Percentiles rank a stretch among this genome's conserved stretches.
These are phyloP conservation scores for Empidonax traillii DNA, from an alignment of 2,113 vertebrate genomes.

Conservation along the genomic window DNA sequence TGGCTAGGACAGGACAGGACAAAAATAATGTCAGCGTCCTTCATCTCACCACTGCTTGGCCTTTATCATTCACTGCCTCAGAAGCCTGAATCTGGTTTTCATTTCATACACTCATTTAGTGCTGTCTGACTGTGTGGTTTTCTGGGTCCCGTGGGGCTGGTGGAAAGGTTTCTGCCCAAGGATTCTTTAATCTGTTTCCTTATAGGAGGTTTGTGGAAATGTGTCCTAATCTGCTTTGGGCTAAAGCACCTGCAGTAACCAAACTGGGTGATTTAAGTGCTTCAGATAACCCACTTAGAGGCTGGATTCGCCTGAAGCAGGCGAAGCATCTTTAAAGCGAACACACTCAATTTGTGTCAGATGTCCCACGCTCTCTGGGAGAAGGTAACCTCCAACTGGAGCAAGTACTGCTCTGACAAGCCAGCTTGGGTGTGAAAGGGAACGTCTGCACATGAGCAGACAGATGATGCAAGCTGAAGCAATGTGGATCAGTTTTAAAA, in stretches of 20 bases:
- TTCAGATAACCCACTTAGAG: not conserved
- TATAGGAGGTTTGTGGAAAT: not conserved
- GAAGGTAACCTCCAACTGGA: not conserved
- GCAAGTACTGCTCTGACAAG: not conserved
- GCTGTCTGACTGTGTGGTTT: not conserved
- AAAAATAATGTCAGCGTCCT: not conserved
- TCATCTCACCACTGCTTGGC: not conserved
- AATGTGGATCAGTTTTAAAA: not conserved
- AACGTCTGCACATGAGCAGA: not conserved
- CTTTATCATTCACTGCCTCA: not conserved
- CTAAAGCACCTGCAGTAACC: not conserved
- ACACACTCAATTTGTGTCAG: not conserved
- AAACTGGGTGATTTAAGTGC: not conserved
- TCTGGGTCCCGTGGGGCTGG: not conserved
- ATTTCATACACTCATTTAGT: not conserved
- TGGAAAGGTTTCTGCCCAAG: not conserved
- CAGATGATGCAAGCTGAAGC: not conserved
- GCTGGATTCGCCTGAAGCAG: not conserved
- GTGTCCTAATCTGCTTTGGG: not conserved
- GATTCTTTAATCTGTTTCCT: not conserved
- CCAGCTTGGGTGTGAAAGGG: not conserved
- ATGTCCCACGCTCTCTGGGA: rapidly evolving
- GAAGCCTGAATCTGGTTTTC: not conserved
- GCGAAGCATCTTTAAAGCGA: not conserved
- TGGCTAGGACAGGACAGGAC: not conserved